Conservation (phyloP, 2,113 vertebrate genomes). For the Abramis brama region DNA sequence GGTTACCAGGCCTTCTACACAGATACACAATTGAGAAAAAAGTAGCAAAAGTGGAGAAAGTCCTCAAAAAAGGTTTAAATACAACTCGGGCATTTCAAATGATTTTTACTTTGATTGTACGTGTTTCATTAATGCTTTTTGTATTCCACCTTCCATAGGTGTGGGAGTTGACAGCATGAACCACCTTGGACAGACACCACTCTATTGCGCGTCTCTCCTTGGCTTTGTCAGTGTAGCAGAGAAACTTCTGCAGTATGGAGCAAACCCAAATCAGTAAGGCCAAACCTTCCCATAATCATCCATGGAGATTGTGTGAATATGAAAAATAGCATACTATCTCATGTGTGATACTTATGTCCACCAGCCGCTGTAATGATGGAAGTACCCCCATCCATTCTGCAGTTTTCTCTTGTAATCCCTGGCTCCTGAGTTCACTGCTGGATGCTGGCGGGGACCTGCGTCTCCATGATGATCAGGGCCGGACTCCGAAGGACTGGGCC, state of each 20-base stretch:
- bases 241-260: slow-evolving; percentile 80
- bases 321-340: not conserved
- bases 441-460: slow-evolving; percentile 85
- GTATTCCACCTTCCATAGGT: slow-evolving; percentile 65
- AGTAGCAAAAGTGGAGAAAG: slow-evolving; percentile 78
- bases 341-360: not conserved
- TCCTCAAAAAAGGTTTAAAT: slow-evolving; percentile 77
- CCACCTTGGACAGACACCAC: slow-evolving; percentile 80
- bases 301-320: slow-evolving; percentile 49
- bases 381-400: slow-evolving; percentile 88
- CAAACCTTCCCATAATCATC: not conserved
- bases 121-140: not conserved
- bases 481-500: slow-evolving; percentile 79
- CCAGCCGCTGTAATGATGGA: slow-evolving; percentile 82
- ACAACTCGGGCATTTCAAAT: not conserved
- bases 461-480: slow-evolving; percentile 78
- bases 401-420: slow-evolving; percentile 82
- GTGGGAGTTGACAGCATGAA: slow-evolving; percentile 78
- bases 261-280: slow-evolving; percentile 65
- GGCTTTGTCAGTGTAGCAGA: slow-evolving; percentile 77
- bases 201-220: slow-evolving; percentile 82
- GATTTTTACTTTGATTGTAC: not conserved
- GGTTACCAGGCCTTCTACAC: slow-evolving; percentile 77
- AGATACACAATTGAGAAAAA: slow-evolving; percentile 77
- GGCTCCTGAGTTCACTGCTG: slow-evolving; percentile 81